Conservation (phyloP, 1,140 invertebrate species). For the fruit fly (Drosophila melanogaster) region Release_6_plus_ISO1_MT NT_037436.4:3086001-3086500, state of each 20-base stretch:
- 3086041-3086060: constrained; percentile 84
- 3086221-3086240: constrained; percentile 92
- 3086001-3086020: constrained; percentile 58
- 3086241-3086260: constrained; percentile 89
- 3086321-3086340: constrained; percentile 93
- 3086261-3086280: constrained; percentile 91
- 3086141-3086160: constrained; percentile 87
- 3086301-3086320: constrained; percentile 94
- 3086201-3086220: constrained; percentile 96
- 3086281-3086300: constrained; percentile 95
- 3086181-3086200: constrained; percentile 91
- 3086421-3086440: constrained; percentile 94
- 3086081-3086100: constrained; percentile 89
- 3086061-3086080: constrained; percentile 84
- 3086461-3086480: constrained; percentile 95
- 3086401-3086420: constrained; percentile 92
- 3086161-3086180: constrained; percentile 86
- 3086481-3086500: constrained; percentile 98
- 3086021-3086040: constrained; percentile 83
- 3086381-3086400: constrained; percentile 82
- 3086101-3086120: constrained; percentile 90
- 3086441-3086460: constrained; percentile 97
- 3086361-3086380: background rate
- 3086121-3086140: constrained; percentile 92
- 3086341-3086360: background rate